Base-by-base conservation (phyloP, 2,888 invertebrate species). In the Synanthedon andrenaeformis region DNA sequence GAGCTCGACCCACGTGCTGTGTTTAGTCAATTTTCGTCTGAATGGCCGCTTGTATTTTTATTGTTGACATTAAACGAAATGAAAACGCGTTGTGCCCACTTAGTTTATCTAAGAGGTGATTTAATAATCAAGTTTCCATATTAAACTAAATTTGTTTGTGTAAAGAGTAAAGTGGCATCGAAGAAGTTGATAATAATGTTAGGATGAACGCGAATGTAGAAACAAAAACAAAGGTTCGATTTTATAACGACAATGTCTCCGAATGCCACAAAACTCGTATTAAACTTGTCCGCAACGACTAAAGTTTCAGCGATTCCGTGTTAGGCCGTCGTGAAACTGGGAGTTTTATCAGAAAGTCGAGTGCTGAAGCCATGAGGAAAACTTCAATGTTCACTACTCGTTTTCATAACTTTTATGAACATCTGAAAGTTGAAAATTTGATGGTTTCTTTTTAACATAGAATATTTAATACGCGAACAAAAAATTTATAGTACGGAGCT, bases 11-110 rank as follows among this genome's bases (percentile, higher is more conserved):
- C 83, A 84, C 82, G 83, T 84, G 83, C 77, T 72, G 63, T 67
- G 74, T 71, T 77, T 74, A 76, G 80, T 80, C 71, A 80, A 79
- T 82, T 82, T 77, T 75, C 72, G 68, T 70, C 66, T 74, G 74
- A 75, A 78, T 75, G 65, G 70, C 65, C 63, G 61, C 64, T 77
- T 74, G 72, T 76, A 71, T 75, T 82, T 81, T 80, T 79, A 76
- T 76, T 76, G 75, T 72, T 62, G 74, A 70, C 72, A 74, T 75
- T 77, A 77, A 79, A 76, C 67, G 72, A 66, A 70, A 74, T 71
- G 35, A 35, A 35, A 35, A 35, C 35, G 6, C 35, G 10, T 35
- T 10, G 35, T 35, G 10, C 35, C 35, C 35, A 35, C 35, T 35
- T 35, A 35, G 35, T 35, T 35, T 35, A 6, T 35, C 8, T 35